Percentiles rank a stretch among this genome's conserved stretches.
Conservation (phyloP, 2,888 invertebrate species). For the Vesta saturnalis region DNA sequence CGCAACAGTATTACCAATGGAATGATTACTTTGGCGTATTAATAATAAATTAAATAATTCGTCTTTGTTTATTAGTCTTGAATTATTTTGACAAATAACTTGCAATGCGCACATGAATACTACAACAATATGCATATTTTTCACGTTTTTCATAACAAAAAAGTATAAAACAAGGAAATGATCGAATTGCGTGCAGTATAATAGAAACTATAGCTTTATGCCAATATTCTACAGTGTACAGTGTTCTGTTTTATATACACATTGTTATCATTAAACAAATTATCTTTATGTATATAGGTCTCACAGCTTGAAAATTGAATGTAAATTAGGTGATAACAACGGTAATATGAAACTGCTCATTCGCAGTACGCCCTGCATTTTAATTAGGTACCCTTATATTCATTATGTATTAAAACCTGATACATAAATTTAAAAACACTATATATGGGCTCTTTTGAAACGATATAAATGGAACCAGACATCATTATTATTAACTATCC, state of each 20-base stretch:
- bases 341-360: too few relatives aligned
- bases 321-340: too few relatives aligned
- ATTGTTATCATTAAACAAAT: conserved; percentile 13
- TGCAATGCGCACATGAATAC: background rate
- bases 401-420: too few relatives aligned
- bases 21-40: conserved; percentile 4
- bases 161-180: conserved; percentile 9
- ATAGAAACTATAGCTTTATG: conserved; percentile 11
- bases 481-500: too few relatives aligned
- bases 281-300: conserved; percentile 16
- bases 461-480: too few relatives aligned
- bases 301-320: background rate
- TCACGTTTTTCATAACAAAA: conserved; percentile 4
- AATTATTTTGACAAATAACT: background rate
- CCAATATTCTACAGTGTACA: conserved; percentile 10
- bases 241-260: conserved; percentile 10
- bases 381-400: too few relatives aligned
- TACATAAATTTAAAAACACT: too few relatives aligned
- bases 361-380: too few relatives aligned
- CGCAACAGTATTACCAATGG: background rate
- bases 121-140: background rate
- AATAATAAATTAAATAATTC: conserved; percentile 16
- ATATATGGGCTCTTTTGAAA: too few relatives aligned
- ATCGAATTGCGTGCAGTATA: conserved; percentile 7
- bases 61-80: conserved; percentile 12